phyloP scores from a whole-genome alignment of 2,113 vertebrate species.

The Oreochromis aureus region DNA sequence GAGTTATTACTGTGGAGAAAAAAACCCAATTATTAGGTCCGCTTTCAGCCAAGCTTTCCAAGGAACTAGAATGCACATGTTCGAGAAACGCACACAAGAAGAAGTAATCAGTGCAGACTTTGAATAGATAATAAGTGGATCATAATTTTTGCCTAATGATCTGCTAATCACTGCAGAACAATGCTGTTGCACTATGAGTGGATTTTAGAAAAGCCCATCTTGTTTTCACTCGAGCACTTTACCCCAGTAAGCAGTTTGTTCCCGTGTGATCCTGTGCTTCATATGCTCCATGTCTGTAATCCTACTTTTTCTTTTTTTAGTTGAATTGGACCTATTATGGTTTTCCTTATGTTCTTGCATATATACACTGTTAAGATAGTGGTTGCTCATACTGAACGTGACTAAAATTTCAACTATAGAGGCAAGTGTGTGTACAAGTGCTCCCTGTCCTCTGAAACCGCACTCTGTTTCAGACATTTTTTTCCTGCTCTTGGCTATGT shows the following conservation, averaged over 20 bases:
- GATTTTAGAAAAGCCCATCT: slow-evolving; percentile 14
- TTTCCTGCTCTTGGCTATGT: neutral
- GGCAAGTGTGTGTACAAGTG: neutral
- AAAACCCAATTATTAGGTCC: neutral
- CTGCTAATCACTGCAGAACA: neutral
- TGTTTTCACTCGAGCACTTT: neutral
- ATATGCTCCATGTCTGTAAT: neutral
- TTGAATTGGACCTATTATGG: neutral
- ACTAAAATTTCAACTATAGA: neutral
- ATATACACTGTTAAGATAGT: neutral
- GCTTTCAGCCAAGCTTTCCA: neutral
- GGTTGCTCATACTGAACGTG: neutral
- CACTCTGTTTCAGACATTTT: neutral
- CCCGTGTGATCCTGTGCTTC: neutral
- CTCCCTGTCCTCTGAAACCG: neutral
- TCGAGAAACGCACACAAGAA: neutral
- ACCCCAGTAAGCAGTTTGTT: neutral
- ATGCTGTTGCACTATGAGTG: neutral
- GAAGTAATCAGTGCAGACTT: neutral
- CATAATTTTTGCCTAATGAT: neutral
- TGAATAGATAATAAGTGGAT: neutral
- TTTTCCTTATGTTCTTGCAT: neutral
- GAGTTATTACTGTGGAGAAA: neutral
- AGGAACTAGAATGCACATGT: neutral
- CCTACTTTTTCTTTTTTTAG: neutral